Evolutionary conservation across 2,888 invertebrate species (phyloP), one percentile per base, ranked within the genome.

Genomic region (Thereva nobilitata): DNA sequence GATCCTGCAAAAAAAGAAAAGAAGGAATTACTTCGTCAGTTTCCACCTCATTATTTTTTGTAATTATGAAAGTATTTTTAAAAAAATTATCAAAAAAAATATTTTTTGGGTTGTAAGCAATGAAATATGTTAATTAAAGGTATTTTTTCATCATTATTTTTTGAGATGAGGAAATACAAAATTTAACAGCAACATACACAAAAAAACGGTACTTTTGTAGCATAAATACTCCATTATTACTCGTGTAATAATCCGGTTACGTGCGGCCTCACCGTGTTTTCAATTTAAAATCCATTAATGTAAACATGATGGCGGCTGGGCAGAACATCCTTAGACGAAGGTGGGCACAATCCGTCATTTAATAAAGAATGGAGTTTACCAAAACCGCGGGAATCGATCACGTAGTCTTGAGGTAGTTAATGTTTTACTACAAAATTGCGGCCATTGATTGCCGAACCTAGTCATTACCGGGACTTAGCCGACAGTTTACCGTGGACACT

Each of bases 1-100:
- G 80, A 72, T 80, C 80, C 81, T 81, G 80, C 67, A 81, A 81
- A 72, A 73, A 55, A 69, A 72, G 70, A 71, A 72, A 67, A 68
- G 68, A 50, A 63, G 67, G 35, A n/a, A 12, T 55, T 52, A 44
- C 23, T 23, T 23, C 23, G 23, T 23, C 23, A 23, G 23, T 23
- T 23, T 23, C 23, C 23, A 23, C 23, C 23, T 23, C 23, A 23
- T 23, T 23, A 23, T 23, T 23, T 23, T 23, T 2, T 23, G 23
- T 23, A 23, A 23, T 23, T 23, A 23, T 23, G 23, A 23, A 23
- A 23, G 23, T 23, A 23, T 23, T 23, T 23, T 23, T 23, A 23
- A 23, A 2, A 23, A 23, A 23, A 23, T 23, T 23, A 23, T 23
- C 23, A 23, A 23, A 23, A 23, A 23, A 23, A 23, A 23, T 23